Conservation (phyloP, 2,797 vertebrate species). For the Danionella dracula region DNA sequence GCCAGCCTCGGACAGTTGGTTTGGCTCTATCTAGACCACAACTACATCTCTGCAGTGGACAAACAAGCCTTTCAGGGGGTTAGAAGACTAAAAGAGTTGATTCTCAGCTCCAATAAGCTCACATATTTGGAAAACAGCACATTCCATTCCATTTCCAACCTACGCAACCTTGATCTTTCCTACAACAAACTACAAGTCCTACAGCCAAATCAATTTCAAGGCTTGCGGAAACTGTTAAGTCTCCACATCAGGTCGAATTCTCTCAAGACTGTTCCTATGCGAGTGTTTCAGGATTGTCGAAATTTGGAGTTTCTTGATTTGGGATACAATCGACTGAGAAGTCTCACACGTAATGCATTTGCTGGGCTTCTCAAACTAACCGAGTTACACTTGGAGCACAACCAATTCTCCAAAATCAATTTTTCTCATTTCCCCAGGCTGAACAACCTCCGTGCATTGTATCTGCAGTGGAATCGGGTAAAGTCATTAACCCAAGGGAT, state of each 20-base stretch:
- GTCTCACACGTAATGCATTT: slow-evolving; percentile 90
- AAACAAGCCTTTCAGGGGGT: slow-evolving; percentile 90
- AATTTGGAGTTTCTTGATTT: slow-evolving; percentile 95
- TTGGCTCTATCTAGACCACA: slow-evolving; percentile 98
- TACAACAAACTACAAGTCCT: slow-evolving; percentile 92
- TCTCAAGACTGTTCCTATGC: slow-evolving; percentile 84
- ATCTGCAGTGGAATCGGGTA: slow-evolving; percentile 94
- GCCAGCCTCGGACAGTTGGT: slow-evolving; percentile 90
- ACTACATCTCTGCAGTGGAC: slow-evolving; percentile 87
- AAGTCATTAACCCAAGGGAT: slow-evolving; percentile 85
- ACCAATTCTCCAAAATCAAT: slow-evolving; percentile 97
- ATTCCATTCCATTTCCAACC: slow-evolving; percentile 88
- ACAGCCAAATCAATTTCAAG: slow-evolving; percentile 85
- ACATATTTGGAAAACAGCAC: slow-evolving; percentile 86
- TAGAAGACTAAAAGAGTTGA: slow-evolving; percentile 90
- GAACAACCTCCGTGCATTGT: slow-evolving; percentile 88
- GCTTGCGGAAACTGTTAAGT: slow-evolving; percentile 88
- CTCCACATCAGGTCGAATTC: slow-evolving; percentile 93
- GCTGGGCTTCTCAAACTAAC: slow-evolving; percentile 91
- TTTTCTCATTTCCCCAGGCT: slow-evolving; percentile 94
- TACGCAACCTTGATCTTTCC: slow-evolving; percentile 92
- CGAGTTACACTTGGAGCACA: slow-evolving; percentile 95
- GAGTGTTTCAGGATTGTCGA: slow-evolving; percentile 92
- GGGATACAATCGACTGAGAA: slow-evolving; percentile 93
- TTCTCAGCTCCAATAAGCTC: slow-evolving; percentile 96